These are phyloP conservation scores for Eidolon helvum DNA, from an alignment of 2,113 vertebrate genomes.

Conservation along the genomic window DNA sequence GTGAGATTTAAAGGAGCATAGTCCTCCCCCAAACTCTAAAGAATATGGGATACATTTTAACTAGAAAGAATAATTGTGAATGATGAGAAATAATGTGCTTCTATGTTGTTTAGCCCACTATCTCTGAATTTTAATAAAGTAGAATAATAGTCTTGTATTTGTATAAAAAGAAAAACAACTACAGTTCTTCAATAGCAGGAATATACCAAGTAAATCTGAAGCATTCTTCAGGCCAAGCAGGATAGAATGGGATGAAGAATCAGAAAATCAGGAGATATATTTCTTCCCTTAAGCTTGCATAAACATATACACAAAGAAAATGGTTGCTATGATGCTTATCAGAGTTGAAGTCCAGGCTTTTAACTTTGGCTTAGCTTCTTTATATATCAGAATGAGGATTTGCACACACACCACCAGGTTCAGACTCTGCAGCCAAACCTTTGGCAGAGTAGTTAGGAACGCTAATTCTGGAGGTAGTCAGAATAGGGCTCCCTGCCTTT, in stretches of 20 bases:
- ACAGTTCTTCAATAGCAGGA: background rate
- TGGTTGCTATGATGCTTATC: background rate
- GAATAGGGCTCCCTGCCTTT: background rate
- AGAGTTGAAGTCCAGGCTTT: background rate
- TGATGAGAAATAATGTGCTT: background rate
- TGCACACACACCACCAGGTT: background rate
- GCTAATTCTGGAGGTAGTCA: background rate
- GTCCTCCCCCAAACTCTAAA: background rate
- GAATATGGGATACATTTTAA: background rate
- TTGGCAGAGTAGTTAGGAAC: background rate
- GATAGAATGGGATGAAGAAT: background rate
- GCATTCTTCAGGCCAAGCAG: background rate
- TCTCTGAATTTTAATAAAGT: background rate
- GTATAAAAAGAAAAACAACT: background rate
- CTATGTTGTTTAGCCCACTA: background rate
- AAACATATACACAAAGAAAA: background rate
- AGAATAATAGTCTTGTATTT: background rate
- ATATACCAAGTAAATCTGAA: background rate
- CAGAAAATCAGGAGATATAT: background rate
- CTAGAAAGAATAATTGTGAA: background rate
- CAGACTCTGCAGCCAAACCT: background rate
- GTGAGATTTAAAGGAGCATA: constrained; percentile 29
- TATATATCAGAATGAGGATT: background rate
- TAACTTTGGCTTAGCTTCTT: background rate
- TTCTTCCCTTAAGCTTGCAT: constrained; percentile 8